Conservation (phyloP, 2,888 invertebrate species). For the Eupithecia exiguata region DNA sequence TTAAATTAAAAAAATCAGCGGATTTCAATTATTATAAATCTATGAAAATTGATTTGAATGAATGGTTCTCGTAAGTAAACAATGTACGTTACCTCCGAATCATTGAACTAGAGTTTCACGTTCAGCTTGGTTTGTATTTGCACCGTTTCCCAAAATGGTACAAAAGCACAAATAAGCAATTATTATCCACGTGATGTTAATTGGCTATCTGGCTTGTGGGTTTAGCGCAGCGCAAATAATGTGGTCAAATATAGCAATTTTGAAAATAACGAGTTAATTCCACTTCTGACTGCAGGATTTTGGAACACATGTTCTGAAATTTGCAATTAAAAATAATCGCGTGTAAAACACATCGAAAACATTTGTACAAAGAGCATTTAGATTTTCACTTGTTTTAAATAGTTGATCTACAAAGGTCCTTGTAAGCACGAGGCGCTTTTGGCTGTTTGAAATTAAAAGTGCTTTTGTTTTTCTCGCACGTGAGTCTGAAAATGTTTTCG, state of each 20-base stretch:
- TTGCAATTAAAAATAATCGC: not conserved
- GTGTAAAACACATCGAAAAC: not conserved
- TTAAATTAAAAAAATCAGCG: too few relatives aligned
- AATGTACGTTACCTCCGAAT: not conserved
- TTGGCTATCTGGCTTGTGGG: conserved; percentile 18
- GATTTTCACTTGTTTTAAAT: not conserved
- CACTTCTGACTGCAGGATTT: not conserved
- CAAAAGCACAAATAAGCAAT: conserved; percentile 18
- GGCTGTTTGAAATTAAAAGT: not conserved
- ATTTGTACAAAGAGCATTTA: not conserved
- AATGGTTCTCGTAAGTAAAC: not conserved
- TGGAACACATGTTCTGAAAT: not conserved
- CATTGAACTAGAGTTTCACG: not conserved
- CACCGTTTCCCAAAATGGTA: conserved; percentile 3
- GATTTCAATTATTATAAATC: too few relatives aligned
- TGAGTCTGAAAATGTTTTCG: conserved; percentile 1
- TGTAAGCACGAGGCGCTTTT: not conserved
- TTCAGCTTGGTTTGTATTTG: conserved; percentile 3
- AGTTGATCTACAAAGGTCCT: not conserved
- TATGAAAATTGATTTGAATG: not conserved
- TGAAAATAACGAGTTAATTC: not conserved
- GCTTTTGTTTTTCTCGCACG: conserved; percentile 17
- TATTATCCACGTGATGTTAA: conserved; percentile 14
- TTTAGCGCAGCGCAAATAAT: conserved; percentile 8
- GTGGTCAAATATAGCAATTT: conserved; percentile 8